A percentile compares a stretch with the other conserved stretches of the same genome.
Conservation (phyloP, 1,140 invertebrate genomes). For the Drosophila mauritiana region DNA sequence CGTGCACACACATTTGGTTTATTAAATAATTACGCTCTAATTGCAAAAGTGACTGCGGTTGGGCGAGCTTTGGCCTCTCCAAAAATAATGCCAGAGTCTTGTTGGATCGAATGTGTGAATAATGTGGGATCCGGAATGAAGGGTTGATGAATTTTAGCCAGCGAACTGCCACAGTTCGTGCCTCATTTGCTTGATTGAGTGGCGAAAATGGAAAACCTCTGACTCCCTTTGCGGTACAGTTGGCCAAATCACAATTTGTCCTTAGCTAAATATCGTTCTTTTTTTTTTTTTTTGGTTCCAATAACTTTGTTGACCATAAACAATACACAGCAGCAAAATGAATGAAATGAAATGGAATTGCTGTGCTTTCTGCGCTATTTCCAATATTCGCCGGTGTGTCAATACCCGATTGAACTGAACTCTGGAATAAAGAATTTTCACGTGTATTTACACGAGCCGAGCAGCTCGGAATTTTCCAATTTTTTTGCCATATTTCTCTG, state of each 20-base stretch:
- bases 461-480: slow-evolving; percentile 19
- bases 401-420: slow-evolving; percentile 11
- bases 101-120: slow-evolving; percentile 50
- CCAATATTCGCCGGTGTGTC: slow-evolving; percentile 25
- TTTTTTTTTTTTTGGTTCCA: neutral
- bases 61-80: slow-evolving; percentile 37
- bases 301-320: slow-evolving; percentile 18
- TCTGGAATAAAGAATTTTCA: slow-evolving; percentile 26
- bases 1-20: slow-evolving; percentile 59
- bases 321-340: slow-evolving; percentile 24
- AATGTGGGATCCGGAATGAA: slow-evolving; percentile 20
- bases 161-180: slow-evolving; percentile 31
- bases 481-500: slow-evolving; percentile 29
- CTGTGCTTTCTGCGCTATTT: slow-evolving; percentile 1
- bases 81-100: slow-evolving; percentile 58
- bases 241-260: slow-evolving; percentile 14
- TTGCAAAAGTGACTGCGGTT: slow-evolving; percentile 74
- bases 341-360: slow-evolving; percentile 12
- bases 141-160: slow-evolving; percentile 6
- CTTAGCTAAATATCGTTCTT: slow-evolving; percentile 2
- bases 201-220: slow-evolving; percentile 27
- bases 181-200: slow-evolving; percentile 70
- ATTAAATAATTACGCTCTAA: slow-evolving; percentile 82
- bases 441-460: slow-evolving; percentile 34
- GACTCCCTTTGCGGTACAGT: neutral